Percentiles rank a stretch among this genome's conserved stretches.
Evolutionary conservation across 1,140 invertebrate species (phyloP).

Genomic region (Drosophila funebris): DNA sequence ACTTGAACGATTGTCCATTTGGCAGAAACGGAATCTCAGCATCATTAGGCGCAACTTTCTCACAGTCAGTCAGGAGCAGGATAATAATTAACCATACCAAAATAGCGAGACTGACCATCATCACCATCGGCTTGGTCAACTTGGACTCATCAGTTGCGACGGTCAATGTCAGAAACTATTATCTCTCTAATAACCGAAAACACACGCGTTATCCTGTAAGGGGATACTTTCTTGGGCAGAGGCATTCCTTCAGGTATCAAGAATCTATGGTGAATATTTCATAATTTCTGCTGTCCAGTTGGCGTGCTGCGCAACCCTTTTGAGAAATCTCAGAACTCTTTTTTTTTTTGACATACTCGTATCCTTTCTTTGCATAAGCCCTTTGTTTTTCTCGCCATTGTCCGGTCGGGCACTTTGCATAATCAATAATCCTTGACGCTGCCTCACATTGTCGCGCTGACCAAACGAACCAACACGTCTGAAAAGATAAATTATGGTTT

Average conservation of each 20-base stretch:
- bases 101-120: conserved; percentile 81
- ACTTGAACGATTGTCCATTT: conserved; percentile 20
- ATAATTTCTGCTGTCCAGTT: conserved; percentile 57
- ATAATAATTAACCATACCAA: conserved; percentile 83
- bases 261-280: conserved; percentile 39
- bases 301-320: conserved; percentile 56
- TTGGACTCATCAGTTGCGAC: conserved; percentile 26
- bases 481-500: conserved; percentile 84
- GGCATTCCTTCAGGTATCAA: conserved; percentile 45
- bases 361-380: conserved; percentile 72
- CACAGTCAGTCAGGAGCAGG: conserved; percentile 59
- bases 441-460: conserved; percentile 72
- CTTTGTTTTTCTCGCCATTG: conserved; percentile 76
- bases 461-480: conserved; percentile 72
- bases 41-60: conserved; percentile 63
- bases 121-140: conserved; percentile 49
- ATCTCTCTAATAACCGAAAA: conserved; percentile 82
- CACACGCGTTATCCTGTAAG: conserved; percentile 77
- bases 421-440: conserved; percentile 84
- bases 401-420: conserved; percentile 81
- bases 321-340: conserved; percentile 38
- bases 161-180: conserved; percentile 70
- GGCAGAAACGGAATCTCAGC: not conserved
- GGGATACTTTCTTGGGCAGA: conserved; percentile 62
- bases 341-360: conserved; percentile 16